Conservation (phyloP, 2,113 vertebrate species). For the Desmodus rotundus region DNA sequence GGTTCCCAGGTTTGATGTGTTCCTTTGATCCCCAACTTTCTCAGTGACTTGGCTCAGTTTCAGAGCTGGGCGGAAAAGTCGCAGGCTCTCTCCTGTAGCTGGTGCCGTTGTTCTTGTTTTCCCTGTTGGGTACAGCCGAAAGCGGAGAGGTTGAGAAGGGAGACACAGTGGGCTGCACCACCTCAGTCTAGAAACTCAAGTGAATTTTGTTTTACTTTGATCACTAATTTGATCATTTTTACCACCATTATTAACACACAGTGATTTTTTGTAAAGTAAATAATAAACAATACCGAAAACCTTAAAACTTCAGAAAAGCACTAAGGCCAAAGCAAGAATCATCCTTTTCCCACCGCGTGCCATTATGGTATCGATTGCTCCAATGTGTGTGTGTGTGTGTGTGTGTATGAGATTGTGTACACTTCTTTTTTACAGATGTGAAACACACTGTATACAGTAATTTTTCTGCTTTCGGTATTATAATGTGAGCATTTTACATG, state of each 20-base stretch:
- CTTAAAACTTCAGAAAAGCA: not conserved
- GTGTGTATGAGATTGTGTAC: not conserved
- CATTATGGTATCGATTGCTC: not conserved
- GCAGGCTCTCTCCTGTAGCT: not conserved
- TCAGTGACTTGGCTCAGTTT: not conserved
- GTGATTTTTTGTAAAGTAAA: not conserved
- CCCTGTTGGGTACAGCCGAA: not conserved
- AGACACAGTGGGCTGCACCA: not conserved
- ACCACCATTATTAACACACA: not conserved
- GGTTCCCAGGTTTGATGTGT: not conserved
- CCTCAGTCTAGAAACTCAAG: not conserved
- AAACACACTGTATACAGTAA: not conserved
- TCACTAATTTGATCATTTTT: not conserved
- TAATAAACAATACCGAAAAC: not conserved
- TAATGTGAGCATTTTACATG: not conserved
- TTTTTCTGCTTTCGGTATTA: not conserved
- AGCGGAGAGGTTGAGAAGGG: not conserved
- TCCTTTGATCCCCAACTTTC: not conserved
- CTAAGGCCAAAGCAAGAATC: not conserved
- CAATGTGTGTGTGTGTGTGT: not conserved
- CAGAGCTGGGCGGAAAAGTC: not conserved
- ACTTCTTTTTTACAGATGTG: not conserved
- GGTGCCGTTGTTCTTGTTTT: not conserved
- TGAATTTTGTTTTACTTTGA: conserved; percentile 4
- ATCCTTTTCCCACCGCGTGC: not conserved